Evolutionary conservation across 2,797 vertebrate species (phyloP), one percentile per base, ranked within the genome.

Genomic region (Anas georgica): DNA sequence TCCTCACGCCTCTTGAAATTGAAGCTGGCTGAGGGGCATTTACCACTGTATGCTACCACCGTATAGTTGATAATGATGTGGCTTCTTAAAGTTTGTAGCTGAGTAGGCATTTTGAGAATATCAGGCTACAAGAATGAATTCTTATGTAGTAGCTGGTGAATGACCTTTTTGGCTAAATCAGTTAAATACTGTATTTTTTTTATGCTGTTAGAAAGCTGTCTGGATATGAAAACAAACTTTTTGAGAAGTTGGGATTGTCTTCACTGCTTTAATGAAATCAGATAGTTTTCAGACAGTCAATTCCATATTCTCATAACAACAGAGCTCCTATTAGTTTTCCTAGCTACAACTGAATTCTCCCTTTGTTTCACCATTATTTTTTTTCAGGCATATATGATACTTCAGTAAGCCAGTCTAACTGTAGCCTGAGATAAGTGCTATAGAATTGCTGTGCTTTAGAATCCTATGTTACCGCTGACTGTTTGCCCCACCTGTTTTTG

Each of bases 401-500:
- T 89, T 73, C 75, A 83, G 28, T 33, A 75, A 87, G 64, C 41
- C 33, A 35, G 0, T 54, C 17, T 74, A 78, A 58, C 82, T 43
- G 54, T 59, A 87, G 39, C 43, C 64, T 63, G 35, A 84, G 59
- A 69, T 35, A 60, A 80, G 39, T 67, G 75, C 46, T 2, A 0
- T 23, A 78, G 48, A 90, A 64, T 31, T 78, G 31, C 48, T 89
- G 41, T 48, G 83, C n/a, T 89, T 91, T 2, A 89, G 11, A 41
- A 46, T 74, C 64, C 59, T 56, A 4, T 10, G 5, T 63, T 89
- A 56, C 46, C n/a, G 9, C 35, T 92, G 84, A 35, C 59, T 69
- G 21, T 76, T 91, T 77, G 37, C 25, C 35, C n/a, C 25, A 63
- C 31, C 41, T 90, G 50, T 92, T 75, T 75, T 35, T 72, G 59